phyloP scores from a whole-genome alignment of 2,113 vertebrate species.

The Marmota monax region DNA sequence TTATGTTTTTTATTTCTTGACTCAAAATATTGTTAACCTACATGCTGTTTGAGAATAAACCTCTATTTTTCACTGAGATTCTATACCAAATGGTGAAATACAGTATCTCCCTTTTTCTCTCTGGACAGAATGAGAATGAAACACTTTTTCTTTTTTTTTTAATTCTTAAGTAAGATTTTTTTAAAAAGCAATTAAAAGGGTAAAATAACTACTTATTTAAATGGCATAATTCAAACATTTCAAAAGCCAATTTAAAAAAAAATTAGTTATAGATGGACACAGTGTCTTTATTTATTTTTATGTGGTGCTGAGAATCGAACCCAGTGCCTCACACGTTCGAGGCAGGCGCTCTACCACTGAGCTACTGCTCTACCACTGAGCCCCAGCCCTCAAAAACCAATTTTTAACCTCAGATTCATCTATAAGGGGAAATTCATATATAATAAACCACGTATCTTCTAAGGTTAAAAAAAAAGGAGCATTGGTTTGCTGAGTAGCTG shows the following conservation, averaged over 20 bases:
- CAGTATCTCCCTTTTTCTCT: background rate
- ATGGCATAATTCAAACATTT: background rate
- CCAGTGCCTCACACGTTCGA: no score
- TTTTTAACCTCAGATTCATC: background rate
- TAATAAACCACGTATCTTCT: background rate
- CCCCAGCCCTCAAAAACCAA: background rate
- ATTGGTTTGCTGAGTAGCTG: background rate
- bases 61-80: slow-evolving; percentile 19
- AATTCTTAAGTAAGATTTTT: background rate
- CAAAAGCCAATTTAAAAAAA: background rate
- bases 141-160: background rate
- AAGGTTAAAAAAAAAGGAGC: background rate
- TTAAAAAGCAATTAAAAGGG: background rate
- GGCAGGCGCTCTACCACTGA: no score
- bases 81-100: background rate
- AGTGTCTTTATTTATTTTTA: no score
- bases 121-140: background rate
- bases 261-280: no score
- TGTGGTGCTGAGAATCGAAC: no score
- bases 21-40: background rate
- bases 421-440: background rate
- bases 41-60: slow-evolving; percentile 20
- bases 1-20: slow-evolving; percentile 37
- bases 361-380: no score
- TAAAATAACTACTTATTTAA: background rate